Percentiles rank a stretch among this genome's conserved stretches.
phyloP scores from a whole-genome alignment of 2,113 vertebrate genomes.

The Callipepla californica region DNA sequence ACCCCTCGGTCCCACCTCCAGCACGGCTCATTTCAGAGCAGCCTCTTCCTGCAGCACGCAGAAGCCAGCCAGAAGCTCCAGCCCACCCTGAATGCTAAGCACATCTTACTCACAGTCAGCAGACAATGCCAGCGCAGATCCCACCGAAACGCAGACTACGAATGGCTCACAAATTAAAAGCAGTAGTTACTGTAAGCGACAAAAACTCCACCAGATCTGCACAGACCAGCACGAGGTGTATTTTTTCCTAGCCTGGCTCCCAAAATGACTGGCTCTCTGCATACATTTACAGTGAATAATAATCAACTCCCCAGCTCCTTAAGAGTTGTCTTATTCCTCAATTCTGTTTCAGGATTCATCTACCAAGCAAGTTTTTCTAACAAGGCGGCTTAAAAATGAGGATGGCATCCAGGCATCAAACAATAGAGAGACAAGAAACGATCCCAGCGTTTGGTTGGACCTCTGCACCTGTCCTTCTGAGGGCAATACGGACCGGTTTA shows the following conservation, averaged over 20 bases:
- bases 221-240: accelerated
- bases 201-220: not conserved
- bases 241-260: not conserved
- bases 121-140: not conserved
- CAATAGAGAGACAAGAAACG: accelerated
- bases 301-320: constrained; percentile 6
- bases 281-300: not conserved
- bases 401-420: not conserved
- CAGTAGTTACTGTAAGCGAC: accelerated
- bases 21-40: not conserved
- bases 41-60: not conserved
- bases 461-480: not conserved
- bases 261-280: not conserved
- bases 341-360: not conserved
- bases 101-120: not conserved
- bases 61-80: not conserved
- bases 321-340: not conserved
- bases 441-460: not conserved
- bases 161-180: not conserved
- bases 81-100: not conserved
- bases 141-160: not conserved
- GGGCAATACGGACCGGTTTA: not conserved
- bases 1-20: not conserved
- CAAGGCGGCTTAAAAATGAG: not conserved
- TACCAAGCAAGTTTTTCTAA: not conserved